phyloP scores from a whole-genome alignment of 1,140 invertebrate species.

The fruit fly (Drosophila melanogaster) region DNA sequence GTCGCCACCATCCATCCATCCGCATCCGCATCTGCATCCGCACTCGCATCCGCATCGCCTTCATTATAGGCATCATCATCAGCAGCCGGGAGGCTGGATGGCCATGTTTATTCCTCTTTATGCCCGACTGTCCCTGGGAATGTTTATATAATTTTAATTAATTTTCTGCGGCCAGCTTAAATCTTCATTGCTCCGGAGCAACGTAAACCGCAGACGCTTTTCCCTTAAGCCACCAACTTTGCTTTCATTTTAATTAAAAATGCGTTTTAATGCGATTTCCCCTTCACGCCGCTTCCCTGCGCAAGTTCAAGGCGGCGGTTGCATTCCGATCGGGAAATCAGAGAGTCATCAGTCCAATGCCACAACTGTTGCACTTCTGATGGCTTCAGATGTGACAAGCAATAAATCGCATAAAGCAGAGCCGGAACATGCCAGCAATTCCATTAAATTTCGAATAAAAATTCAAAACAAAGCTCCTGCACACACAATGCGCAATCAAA shows the following conservation, averaged over 20 bases:
- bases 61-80: constrained; percentile 18
- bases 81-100: not conserved
- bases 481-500: constrained; percentile 35
- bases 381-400: constrained; percentile 38
- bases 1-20: constrained; percentile 7
- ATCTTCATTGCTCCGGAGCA: constrained; percentile 27
- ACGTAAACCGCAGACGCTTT: constrained; percentile 22
- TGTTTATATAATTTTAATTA: constrained; percentile 77
- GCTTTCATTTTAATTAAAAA: constrained; percentile 81
- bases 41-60: constrained; percentile 14
- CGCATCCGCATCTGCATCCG: not conserved
- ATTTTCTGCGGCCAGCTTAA: constrained; percentile 74
- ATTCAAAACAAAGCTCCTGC: constrained; percentile 66
- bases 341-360: not conserved
- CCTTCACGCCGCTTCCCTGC: constrained; percentile 2
- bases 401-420: constrained; percentile 62
- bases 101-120: constrained; percentile 10
- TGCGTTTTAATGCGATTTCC: constrained; percentile 73
- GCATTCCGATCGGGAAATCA: constrained; percentile 17
- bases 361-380: constrained; percentile 31
- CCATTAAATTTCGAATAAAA: constrained; percentile 81
- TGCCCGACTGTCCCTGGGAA: constrained; percentile 8
- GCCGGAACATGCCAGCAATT: constrained; percentile 69
- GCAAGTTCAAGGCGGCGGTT: constrained; percentile 27
- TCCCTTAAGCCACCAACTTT: constrained; percentile 62